Evolutionary conservation across 1,140 invertebrate species (phyloP).

Genomic region (Cardiocondyla obscurior): DNA sequence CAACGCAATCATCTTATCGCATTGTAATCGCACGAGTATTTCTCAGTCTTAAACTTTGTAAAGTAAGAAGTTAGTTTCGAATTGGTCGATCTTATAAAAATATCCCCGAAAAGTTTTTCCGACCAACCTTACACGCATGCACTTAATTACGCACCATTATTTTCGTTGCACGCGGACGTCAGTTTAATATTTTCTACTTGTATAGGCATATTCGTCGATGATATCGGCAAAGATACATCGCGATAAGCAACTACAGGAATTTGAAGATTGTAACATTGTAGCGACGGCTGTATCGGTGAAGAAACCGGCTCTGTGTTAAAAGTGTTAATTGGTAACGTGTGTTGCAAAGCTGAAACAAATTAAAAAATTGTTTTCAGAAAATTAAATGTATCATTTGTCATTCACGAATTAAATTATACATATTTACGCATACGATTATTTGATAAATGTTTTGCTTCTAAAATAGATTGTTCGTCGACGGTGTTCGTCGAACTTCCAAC

Average conservation of each 20-base stretch:
- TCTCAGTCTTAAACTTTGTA: not conserved
- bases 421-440: conserved; percentile 49
- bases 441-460: conserved; percentile 45
- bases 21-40: not conserved
- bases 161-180: not conserved
- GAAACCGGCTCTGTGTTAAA: conserved; percentile 52
- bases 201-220: not conserved
- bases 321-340: conserved; percentile 22
- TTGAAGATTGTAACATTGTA: conserved; percentile 69
- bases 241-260: conserved; percentile 65
- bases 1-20: not conserved
- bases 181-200: not conserved
- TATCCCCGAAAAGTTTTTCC: not conserved
- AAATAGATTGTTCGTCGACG: not conserved
- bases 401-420: not conserved
- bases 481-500: not conserved
- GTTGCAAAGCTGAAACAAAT: conserved; percentile 6
- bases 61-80: not conserved
- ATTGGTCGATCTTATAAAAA: not conserved
- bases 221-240: conserved; percentile 66
- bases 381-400: not conserved
- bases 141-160: not conserved
- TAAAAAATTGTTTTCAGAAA: not conserved
- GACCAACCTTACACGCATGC: too few relatives aligned
- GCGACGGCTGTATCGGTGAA: conserved; percentile 10